These are phyloP conservation scores for Pyrochroa serraticornis DNA, from an alignment of 2,888 invertebrate species.

Conservation along the genomic window DNA sequence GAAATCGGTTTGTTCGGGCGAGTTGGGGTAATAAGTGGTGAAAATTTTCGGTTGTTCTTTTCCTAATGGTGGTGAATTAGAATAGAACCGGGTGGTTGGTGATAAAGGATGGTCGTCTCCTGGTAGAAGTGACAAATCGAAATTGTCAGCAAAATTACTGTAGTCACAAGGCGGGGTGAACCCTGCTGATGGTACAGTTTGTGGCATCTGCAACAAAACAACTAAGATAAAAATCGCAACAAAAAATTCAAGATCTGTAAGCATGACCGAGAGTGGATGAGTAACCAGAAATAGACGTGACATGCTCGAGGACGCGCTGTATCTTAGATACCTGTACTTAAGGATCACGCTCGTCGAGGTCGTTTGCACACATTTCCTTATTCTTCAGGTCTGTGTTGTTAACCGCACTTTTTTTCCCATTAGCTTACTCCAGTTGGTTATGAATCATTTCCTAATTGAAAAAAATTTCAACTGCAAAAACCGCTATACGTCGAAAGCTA, in stretches of 20 bases:
- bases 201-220: conserved; percentile 74
- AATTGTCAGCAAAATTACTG: conserved; percentile 67
- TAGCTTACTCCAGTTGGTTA: conserved; percentile 10
- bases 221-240: conserved; percentile 4
- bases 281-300: conserved; percentile 24
- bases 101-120: conserved; percentile 64
- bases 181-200: conserved; percentile 79
- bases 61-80: conserved; percentile 45
- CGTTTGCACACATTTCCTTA: conserved; percentile 22
- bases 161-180: conserved; percentile 76
- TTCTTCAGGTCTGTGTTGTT: background rate
- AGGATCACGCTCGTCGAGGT: conserved; percentile 19
- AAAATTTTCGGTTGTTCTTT: conserved; percentile 50
- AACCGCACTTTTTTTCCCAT: conserved; percentile 2
- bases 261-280: conserved; percentile 11
- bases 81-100: conserved; percentile 53
- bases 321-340: conserved; percentile 11
- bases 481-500: too few relatives aligned
- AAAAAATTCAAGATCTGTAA: conserved; percentile 15
- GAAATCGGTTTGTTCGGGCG: conserved; percentile 51
- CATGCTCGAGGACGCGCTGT: conserved; percentile 16
- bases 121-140: conserved; percentile 76
- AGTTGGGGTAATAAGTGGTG: conserved; percentile 51
- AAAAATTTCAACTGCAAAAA: too few relatives aligned
- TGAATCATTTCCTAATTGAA: conserved; percentile 5